A percentile compares a stretch with the other conserved stretches of the same genome.
phyloP scores from a whole-genome alignment of 2,888 invertebrate genomes.

The Trichogramma evanescens region DNA sequence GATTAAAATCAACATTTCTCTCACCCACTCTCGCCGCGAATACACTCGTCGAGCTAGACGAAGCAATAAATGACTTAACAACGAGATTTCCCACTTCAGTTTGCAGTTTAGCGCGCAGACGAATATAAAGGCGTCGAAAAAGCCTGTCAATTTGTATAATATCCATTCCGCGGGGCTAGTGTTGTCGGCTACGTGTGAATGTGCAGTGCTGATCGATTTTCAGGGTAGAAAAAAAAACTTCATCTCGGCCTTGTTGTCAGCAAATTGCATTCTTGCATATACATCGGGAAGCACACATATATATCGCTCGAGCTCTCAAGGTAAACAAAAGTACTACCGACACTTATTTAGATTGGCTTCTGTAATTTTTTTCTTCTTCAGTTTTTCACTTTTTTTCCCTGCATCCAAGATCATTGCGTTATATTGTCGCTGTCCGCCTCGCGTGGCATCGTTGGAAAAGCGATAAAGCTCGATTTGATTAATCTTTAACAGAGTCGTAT shows the following conservation, averaged over 20 bases:
- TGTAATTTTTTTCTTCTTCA: not conserved
- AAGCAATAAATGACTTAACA: slow-evolving; percentile 1
- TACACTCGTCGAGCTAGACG: too few relatives aligned
- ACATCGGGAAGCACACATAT: not conserved
- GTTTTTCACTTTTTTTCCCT: too few relatives aligned
- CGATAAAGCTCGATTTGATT: not conserved
- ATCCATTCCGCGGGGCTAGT: too few relatives aligned
- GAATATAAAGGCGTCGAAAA: not conserved
- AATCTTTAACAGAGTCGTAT: too few relatives aligned
- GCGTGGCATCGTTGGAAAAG: slow-evolving; percentile 4
- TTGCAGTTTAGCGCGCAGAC: not conserved
- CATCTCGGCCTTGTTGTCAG: slow-evolving; percentile 18
- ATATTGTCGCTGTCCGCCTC: not conserved
- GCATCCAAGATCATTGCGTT: too few relatives aligned
- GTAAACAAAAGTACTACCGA: slow-evolving; percentile 3
- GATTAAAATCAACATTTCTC: slow-evolving; percentile 8
- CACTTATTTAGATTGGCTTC: slow-evolving; percentile 10
- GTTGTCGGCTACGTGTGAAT: not conserved
- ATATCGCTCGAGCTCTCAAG: slow-evolving; percentile 1
- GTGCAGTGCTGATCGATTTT: slow-evolving; percentile 14
- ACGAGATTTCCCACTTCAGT: not conserved
- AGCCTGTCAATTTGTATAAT: not conserved
- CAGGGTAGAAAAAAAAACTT: slow-evolving; percentile 8
- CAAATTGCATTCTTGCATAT: slow-evolving; percentile 15
- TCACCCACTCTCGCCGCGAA: not conserved